A percentile compares a stretch with the other conserved stretches of the same genome.
These are phyloP conservation scores for Suricata suricatta DNA, from an alignment of 2,113 vertebrate genomes.

Conservation along the genomic window DNA sequence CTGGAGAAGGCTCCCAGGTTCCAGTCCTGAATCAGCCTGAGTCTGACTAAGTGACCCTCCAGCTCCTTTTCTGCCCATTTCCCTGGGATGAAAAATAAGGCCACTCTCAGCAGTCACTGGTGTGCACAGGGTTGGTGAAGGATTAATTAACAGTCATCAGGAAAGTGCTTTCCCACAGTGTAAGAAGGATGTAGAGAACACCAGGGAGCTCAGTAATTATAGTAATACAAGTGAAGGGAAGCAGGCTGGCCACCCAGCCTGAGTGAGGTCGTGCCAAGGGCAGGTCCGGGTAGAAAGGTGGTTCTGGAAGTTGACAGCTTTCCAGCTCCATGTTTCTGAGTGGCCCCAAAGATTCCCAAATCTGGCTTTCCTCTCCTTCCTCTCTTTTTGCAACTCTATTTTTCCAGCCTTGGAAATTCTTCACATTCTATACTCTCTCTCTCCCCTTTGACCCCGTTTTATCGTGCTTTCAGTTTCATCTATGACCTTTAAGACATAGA, in stretches of 20 bases:
- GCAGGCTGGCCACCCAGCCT: background rate
- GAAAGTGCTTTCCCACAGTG: conserved; percentile 24
- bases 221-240: conserved; percentile 30
- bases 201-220: background rate
- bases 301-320: background rate
- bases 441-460: background rate
- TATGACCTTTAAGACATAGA: background rate
- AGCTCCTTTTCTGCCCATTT: conserved; percentile 6
- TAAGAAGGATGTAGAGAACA: background rate
- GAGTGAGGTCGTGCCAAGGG: background rate
- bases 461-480: background rate
- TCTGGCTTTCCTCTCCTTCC: background rate
- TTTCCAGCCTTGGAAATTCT: background rate
- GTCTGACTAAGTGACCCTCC: background rate
- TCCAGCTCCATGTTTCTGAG: background rate
- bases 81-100: conserved; percentile 14
- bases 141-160: conserved; percentile 22
- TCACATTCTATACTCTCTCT: background rate
- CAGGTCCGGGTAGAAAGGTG: background rate
- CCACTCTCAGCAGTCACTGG: background rate
- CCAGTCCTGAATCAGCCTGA: background rate
- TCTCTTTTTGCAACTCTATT: background rate
- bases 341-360: background rate
- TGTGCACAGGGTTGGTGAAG: background rate
- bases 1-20: background rate